Evolutionary conservation across 1,140 invertebrate genomes (phyloP).

Genomic region (Gyrodactylus bullatarudis): DNA sequence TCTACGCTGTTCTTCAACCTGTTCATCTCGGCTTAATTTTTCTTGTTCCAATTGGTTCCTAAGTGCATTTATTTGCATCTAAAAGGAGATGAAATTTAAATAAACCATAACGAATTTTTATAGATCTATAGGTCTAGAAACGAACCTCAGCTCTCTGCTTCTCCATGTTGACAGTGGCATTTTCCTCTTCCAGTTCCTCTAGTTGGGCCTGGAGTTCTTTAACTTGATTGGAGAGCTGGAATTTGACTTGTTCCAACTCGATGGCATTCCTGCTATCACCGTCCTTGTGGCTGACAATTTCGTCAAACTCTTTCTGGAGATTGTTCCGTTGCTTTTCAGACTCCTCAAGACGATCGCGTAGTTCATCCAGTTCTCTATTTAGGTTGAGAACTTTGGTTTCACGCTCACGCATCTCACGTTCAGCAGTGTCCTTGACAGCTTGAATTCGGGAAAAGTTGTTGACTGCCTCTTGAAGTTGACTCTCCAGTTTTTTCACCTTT

Average conservation of each 20-base stretch:
- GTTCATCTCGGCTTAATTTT: not conserved
- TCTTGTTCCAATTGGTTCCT: not conserved
- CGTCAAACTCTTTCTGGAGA: not conserved
- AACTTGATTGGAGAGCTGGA: not conserved
- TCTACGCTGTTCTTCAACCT: not conserved
- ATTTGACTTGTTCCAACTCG: conserved; percentile 2
- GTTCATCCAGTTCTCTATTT: not conserved
- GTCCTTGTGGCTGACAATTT: conserved; percentile 3
- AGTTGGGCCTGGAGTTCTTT: not conserved
- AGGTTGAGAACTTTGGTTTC: not conserved
- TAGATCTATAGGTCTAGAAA: too few species aligned
- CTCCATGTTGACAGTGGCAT: conserved; percentile 4
- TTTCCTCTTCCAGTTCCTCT: conserved; percentile 7
- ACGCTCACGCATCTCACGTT: not conserved
- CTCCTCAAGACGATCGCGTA: not conserved
- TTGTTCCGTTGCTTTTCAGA: not conserved
- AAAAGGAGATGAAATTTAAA: not conserved
- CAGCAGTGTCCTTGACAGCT: not conserved
- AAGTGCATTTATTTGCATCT: conserved; percentile 1
- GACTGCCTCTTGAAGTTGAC: not conserved
- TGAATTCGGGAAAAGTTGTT: not conserved
- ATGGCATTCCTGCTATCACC: conserved; percentile 3
- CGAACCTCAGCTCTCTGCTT: not conserved
- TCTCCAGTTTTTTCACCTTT: conserved; percentile 6
- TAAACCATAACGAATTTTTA: too few species aligned